These are phyloP conservation scores for Uropsilus gracilis DNA, from an alignment of 2,113 vertebrate genomes.

Conservation along the genomic window DNA sequence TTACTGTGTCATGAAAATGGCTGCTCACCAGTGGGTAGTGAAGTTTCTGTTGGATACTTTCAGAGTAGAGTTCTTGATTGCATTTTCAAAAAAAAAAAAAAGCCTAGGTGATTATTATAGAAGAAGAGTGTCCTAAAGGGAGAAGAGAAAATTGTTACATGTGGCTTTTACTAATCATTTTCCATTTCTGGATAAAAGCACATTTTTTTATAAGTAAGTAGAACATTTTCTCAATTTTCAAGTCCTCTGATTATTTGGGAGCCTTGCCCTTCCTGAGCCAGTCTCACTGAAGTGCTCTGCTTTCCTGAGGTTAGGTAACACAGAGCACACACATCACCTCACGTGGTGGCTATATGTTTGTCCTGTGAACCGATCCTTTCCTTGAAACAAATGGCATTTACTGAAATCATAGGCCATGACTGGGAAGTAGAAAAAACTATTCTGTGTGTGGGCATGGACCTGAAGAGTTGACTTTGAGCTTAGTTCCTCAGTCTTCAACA, in stretches of 20 bases:
- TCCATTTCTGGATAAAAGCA: neutral
- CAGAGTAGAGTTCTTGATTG: conserved; percentile 11
- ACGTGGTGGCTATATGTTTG: neutral
- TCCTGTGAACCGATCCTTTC: neutral
- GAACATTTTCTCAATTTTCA: neutral
- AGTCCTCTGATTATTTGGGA: neutral
- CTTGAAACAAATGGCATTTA: neutral
- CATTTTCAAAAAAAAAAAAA: neutral
- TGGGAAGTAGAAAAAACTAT: neutral
- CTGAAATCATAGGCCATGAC: neutral
- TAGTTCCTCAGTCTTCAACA: neutral
- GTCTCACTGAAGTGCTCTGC: neutral
- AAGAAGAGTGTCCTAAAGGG: neutral
- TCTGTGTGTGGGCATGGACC: neutral
- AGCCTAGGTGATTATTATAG: neutral
- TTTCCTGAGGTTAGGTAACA: neutral
- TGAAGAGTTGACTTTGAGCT: neutral
- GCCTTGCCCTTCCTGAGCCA: neutral
- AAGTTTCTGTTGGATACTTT: neutral
- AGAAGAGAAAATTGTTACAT: neutral
- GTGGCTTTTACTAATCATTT: neutral
- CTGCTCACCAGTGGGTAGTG: neutral
- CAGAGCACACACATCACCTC: neutral
- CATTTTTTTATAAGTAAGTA: neutral
- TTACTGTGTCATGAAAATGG: neutral